Base-by-base conservation (phyloP, 2,797 vertebrate species). In the Danio albolineatus region DNA sequence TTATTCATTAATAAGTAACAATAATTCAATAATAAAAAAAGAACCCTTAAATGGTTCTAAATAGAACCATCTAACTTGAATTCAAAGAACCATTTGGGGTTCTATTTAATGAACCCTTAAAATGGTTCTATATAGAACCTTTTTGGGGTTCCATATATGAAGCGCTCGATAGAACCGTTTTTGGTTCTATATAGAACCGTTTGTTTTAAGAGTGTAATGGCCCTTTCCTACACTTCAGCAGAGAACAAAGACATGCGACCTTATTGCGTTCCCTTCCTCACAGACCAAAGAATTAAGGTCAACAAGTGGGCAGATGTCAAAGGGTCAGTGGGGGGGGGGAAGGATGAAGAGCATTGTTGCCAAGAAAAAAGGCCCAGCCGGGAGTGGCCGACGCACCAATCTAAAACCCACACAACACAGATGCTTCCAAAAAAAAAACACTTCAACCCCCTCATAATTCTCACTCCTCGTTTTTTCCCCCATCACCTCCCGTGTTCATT, bases 221-320 rank as follows among this genome's bases (percentile, higher is more conserved):
- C 82, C 82, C 84, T 80, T 80, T 83, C 74, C 59, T 79, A 78
- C 59, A 85, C 83, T 77, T 78, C 73, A 65, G 28, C 39, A n/a
- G 8, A 43, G 72, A 83, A 86, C 83, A 86, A 87, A 87, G 78
- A 76, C 48, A 19, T 65, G 53, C 59, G 84, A 73, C 79, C 75
- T 60, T 84, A 75, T 77, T 84, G 86, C 64, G 69, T 79, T 86
- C 86, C 82, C 81, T 82, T 59, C 78, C 87, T 84, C 85, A 84
- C 83, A 76, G 78, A 77, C 83, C 21, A 51, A 85, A 90, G 89
- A 65, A 69, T 5, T 8, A 79, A 82, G 91, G 91, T 90, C 91
- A 91, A 87, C 87, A 90, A 92, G 88, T 90, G 91, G 89, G 84
- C 85, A 80, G 79, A 73, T 90, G 89, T 93, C 87, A 89, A 73